Evolutionary conservation across 2,113 vertebrate genomes (phyloP), one percentile per base, ranked within the genome.

Genomic region (Poeciliopsis prolifica): DNA sequence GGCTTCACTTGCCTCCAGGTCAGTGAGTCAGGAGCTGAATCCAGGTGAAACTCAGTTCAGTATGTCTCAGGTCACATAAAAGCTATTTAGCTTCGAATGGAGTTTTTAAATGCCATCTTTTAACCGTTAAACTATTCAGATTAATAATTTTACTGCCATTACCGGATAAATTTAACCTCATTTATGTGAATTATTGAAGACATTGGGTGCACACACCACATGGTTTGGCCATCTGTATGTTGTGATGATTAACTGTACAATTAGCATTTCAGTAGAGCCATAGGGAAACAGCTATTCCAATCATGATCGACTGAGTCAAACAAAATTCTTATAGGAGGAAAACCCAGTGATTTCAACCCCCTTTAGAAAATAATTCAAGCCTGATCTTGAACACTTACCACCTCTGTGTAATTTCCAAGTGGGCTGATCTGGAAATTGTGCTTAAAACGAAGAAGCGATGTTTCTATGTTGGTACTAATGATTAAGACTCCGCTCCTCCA

Each of bases 151-250:
- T 75, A 77, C 15, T 71, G 70, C 66, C 85, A 80, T 89, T 86
- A 84, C 44, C 88, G 79, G 19, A 84, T 83, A 86, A 78, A 17
- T 84, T 87, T 87, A 91, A 87, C 82, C 75, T 81, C 77, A 78
- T 91, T 85, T 75, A 78, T 79, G 79, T 90, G 33, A 90, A 91
- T 87, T 88, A 89, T 90, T 88, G 42, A 91, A 69, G 76, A 82
- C 64, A 68, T 61, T 80, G 67, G 64, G 80, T 63, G 82, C 81
- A 84, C 62, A 35, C 65, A 60, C 81, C 88, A 92, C 86, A 88
- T 91, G 86, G 85, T 82, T 90, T 82, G 76, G 74, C 91, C 90
- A 92, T 93, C 90, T 93, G 92, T 88, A 85, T 63, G 5, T 68
- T 87, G 75, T 74, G 74, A 58, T 68, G 48, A 79, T 71, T 68